Evolutionary conservation across 2,113 vertebrate species (phyloP).

Genomic region (Nymphicus hollandicus): DNA sequence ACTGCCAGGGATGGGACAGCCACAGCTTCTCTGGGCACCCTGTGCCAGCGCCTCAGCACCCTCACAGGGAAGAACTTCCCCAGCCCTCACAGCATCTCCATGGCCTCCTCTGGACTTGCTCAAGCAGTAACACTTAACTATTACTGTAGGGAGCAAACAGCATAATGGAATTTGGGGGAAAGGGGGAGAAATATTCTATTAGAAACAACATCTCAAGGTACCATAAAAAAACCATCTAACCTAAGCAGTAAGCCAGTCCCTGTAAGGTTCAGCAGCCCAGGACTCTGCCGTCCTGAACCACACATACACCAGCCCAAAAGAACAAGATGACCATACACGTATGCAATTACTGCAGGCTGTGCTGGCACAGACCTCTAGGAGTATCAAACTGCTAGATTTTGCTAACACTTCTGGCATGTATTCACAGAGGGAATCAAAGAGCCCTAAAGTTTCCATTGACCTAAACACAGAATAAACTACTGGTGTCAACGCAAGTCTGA

Average conservation of each 20-base stretch:
- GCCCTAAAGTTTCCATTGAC: conserved; percentile 23
- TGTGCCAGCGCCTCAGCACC: not conserved
- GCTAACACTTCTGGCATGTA: not conserved
- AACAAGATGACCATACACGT: accelerated
- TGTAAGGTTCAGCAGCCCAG: not conserved
- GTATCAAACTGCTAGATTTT: not conserved
- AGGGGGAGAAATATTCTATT: not conserved
- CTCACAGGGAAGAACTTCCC: not conserved
- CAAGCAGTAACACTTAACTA: not conserved
- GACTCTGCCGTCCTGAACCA: not conserved
- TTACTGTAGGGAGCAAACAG: not conserved
- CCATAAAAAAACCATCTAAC: not conserved
- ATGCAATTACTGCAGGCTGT: accelerated
- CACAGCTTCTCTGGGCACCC: not conserved
- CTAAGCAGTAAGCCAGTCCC: not conserved
- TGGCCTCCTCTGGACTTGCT: not conserved
- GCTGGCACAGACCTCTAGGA: not conserved
- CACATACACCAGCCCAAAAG: accelerated
- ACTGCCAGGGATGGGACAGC: not conserved
- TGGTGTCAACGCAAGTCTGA: not conserved
- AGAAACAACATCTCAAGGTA: not conserved
- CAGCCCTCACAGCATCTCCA: not conserved
- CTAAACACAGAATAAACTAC: not conserved
- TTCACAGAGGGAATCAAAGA: not conserved
- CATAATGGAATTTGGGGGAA: not conserved